Evolutionary conservation across 2,797 vertebrate species (phyloP), one percentile per base, ranked within the genome.

Genomic region (Paratrypauchen microcephalus): DNA sequence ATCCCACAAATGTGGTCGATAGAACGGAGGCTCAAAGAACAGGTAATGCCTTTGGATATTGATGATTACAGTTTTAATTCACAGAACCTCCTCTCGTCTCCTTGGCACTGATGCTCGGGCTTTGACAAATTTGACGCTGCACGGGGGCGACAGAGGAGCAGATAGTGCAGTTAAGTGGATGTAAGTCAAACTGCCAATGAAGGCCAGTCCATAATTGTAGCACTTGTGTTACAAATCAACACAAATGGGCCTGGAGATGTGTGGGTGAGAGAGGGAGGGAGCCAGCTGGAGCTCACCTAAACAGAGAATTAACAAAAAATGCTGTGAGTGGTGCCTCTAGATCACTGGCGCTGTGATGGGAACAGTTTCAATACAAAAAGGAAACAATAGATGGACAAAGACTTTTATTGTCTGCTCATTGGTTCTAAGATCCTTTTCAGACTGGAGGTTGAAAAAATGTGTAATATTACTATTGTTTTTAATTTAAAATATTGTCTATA

Each of bases 131-230:
- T 84, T 85, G 79, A 89, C 80, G 89, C 80, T 86, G 83, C 86
- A 84, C 74, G 78, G 78, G 78, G 86, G 71, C 47, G 83, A 90
- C 85, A 87, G 87, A 85, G 74, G 84, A 90, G 87, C 89, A 85
- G 85, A 88, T 87, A 89, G 85, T 78, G 81, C 83, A 75, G 80
- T 89, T 92, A 92, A 92, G 91, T 88, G 91, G 86, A 87, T 86
- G 86, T 91, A 93, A 93, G 88, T 94, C 91, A 93, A 92, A 85
- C 88, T 93, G 93, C 88, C 91, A 91, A 90, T 91, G 88, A 79
- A 81, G 75, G 83, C 83, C 66, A 77, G 74, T 70, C 74, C 76
- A 89, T 94, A 93, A 94, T 92, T 92, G 89, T 75, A 28, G 79
- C 80, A 79, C 76, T 88, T 73, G 87, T 82, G 85, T 69, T 65